Evolutionary conservation across 2,888 invertebrate species (phyloP).

Genomic region (Agonopterix alstromeriana): DNA sequence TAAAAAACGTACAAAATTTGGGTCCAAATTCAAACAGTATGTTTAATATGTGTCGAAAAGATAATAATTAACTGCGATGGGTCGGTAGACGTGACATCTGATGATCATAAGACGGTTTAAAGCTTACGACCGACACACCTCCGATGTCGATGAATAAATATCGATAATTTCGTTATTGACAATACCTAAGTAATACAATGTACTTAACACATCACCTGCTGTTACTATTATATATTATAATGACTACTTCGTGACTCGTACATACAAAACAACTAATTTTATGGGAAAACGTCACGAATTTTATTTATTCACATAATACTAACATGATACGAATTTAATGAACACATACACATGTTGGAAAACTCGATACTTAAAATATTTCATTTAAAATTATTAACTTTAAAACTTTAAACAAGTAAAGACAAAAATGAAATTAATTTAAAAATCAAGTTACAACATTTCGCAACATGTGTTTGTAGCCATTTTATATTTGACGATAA

Average conservation of each 20-base stretch:
- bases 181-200: constrained; percentile 13
- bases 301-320: constrained; percentile 4
- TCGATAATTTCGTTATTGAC: constrained; percentile 8
- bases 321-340: constrained; percentile 1
- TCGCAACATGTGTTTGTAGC: background rate
- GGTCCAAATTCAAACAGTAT: constrained; percentile 24
- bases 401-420: background rate
- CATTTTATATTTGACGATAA: background rate
- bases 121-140: constrained; percentile 20
- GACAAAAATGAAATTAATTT: background rate
- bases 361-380: background rate
- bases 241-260: constrained; percentile 43
- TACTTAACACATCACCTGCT: constrained; percentile 25
- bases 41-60: constrained; percentile 27
- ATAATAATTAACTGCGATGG: constrained; percentile 16
- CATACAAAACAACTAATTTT: constrained; percentile 18
- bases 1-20: constrained; percentile 40
- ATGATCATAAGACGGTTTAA: constrained; percentile 24
- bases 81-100: constrained; percentile 8
- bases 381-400: background rate
- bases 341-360: constrained; percentile 1
- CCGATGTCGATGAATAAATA: constrained; percentile 5
- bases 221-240: constrained; percentile 32
- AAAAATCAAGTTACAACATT: background rate
- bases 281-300: constrained; percentile 7